Conservation (phyloP, 2,797 vertebrate species). For the Todus mexicanus region DNA sequence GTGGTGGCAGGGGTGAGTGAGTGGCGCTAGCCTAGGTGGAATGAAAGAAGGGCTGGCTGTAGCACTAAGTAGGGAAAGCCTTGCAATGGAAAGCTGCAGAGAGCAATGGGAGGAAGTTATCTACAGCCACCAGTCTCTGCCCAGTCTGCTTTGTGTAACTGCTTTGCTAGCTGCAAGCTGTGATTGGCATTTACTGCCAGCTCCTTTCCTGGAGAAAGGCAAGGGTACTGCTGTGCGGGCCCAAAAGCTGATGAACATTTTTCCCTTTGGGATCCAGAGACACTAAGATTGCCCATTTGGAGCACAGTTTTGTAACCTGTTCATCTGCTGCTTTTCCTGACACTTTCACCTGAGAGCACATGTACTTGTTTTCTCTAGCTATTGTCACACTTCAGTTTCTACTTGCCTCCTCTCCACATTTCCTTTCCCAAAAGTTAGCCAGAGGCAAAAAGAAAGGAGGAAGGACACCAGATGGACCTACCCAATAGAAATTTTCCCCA, state of each 20-base stretch:
- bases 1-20: neutral
- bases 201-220: neutral
- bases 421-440: neutral
- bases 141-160: neutral
- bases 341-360: neutral
- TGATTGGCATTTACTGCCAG: neutral
- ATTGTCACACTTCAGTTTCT: neutral
- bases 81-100: neutral
- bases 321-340: neutral
- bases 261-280: neutral
- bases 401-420: neutral
- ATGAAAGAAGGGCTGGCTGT: neutral
- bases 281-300: neutral
- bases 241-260: neutral
- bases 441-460: neutral
- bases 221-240: neutral
- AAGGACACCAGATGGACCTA: neutral
- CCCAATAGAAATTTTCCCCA: neutral
- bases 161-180: neutral
- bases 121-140: fast-evolving
- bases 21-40: neutral
- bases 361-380: neutral
- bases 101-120: neutral
- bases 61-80: neutral
- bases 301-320: neutral